A percentile compares a stretch with the other conserved stretches of the same genome.
These are phyloP conservation scores for Nothocercus nigrocapillus DNA, from an alignment of 2,113 vertebrate genomes.

Conservation along the genomic window DNA sequence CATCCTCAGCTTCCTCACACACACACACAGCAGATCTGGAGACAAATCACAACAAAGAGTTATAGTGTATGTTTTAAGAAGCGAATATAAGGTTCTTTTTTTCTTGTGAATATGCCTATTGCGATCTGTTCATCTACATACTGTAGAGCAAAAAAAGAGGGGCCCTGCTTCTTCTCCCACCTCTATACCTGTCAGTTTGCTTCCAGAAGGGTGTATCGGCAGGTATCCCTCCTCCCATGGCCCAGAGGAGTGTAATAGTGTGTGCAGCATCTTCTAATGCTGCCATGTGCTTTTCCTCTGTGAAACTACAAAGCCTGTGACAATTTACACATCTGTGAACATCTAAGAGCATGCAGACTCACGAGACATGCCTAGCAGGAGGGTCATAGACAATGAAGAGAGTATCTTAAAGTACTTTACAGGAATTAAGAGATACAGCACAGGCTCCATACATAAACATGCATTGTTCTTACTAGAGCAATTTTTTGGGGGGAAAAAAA, in stretches of 20 bases:
- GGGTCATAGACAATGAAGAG: not conserved
- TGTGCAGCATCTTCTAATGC: not conserved
- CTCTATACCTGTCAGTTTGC: not conserved
- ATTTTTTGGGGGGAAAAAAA: too few species aligned
- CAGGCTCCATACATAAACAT: not conserved
- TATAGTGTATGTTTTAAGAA: not conserved
- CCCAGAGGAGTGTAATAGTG: not conserved
- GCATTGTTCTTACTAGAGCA: not conserved
- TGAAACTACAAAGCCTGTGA: not conserved
- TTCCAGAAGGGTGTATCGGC: not conserved
- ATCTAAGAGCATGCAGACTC: not conserved
- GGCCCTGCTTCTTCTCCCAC: not conserved
- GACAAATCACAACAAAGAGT: not conserved
- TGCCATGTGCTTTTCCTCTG: not conserved
- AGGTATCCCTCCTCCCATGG: not conserved
- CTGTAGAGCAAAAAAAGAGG: not conserved
- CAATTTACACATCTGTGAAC: not conserved
- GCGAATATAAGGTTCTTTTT: not conserved
- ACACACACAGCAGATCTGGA: not conserved
- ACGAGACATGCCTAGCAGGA: not conserved
- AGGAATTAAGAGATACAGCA: not conserved
- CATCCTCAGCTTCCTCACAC: not conserved
- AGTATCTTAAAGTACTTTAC: not conserved
- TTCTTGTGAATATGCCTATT: fast-evolving
- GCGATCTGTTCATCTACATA: not conserved